Evolutionary conservation across 2,888 invertebrate species (phyloP), one percentile per base, ranked within the genome.

Genomic region (Caenorhabditis sp.): DNA sequence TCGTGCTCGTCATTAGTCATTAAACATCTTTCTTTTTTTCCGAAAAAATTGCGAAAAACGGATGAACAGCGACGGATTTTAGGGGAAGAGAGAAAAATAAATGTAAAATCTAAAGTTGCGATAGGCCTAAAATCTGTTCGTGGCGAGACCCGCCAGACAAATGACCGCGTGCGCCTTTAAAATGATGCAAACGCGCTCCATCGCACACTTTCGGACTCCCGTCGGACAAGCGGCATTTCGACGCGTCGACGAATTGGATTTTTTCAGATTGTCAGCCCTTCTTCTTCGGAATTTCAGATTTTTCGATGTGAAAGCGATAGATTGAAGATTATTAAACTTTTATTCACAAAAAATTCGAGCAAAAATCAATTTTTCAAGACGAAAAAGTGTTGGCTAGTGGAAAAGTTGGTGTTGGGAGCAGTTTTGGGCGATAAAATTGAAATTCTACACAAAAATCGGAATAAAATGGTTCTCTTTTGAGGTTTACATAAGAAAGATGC

Each of bases 161-260:
- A 24, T 37, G 58, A 70, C 11, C 30, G 37, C n/a, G 17, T 75
- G 74, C 62, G 56, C 74, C 74, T 75, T 75, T 72, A 55, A 52
- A 48, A 22, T 0, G 2, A 8, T 15, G 53, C 58, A 74, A 74
- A n/a, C 41, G 55, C 46, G 73, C 65, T 55, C 73, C 13, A 39
- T 7, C 15, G 73, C 48, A 55, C 73, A 20, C 7, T 24, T 4
- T 9, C 13, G 43, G 41, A 59, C 45, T 58, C 52, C 52, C 45
- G 59, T 53, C 68, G 43, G 43, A 58, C 26, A 50, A 59, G 9
- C 13, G 0, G 4, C 9, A 27, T 20, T 50, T 50, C 24, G n/a
- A n/a, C n/a, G n/a, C n/a, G n/a, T 30, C n/a, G n/a, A 35, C 2
- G n/a, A 53, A 35, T 24, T 13, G 2, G 24, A 27, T 43, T 41